A percentile compares a stretch with the other conserved stretches of the same genome.
phyloP scores from a whole-genome alignment of 2,113 vertebrate species.

The Macroglossus sobrinus region DNA sequence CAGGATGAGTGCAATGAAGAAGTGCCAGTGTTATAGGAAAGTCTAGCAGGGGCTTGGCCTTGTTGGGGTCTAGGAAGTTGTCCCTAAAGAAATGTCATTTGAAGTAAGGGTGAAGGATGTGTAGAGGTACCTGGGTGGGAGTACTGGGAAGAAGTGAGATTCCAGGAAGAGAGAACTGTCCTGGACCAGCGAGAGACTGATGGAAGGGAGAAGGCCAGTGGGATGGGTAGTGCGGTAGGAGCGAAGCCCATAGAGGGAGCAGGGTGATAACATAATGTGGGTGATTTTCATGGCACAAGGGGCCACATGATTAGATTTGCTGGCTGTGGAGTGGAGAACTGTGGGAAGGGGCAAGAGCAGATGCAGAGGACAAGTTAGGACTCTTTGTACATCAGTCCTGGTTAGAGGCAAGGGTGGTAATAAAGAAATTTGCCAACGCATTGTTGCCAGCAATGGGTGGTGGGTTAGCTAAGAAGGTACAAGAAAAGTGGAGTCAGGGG shows the following conservation, averaged over 20 bases:
- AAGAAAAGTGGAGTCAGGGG: neutral
- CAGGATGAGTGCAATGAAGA: neutral
- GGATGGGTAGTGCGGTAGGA: neutral
- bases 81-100: neutral
- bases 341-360: too few relatives aligned
- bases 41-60: neutral
- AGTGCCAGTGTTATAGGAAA: rapidly evolving
- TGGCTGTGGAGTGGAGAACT: neutral
- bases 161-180: neutral
- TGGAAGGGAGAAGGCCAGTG: neutral
- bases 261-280: neutral
- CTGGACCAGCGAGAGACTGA: neutral
- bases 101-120: neutral
- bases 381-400: neutral
- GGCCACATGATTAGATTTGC: neutral
- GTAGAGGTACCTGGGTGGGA: neutral
- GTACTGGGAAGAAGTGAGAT: neutral
- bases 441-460: neutral
- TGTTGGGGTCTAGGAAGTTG: neutral
- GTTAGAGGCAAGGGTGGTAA: neutral
- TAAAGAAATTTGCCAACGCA: neutral
- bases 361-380: neutral
- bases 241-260: neutral
- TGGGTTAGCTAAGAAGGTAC: too few relatives aligned
- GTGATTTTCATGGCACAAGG: neutral